These are phyloP conservation scores for Chinchilla lanigera DNA, from an alignment of 2,113 vertebrate genomes.

Conservation along the genomic window DNA sequence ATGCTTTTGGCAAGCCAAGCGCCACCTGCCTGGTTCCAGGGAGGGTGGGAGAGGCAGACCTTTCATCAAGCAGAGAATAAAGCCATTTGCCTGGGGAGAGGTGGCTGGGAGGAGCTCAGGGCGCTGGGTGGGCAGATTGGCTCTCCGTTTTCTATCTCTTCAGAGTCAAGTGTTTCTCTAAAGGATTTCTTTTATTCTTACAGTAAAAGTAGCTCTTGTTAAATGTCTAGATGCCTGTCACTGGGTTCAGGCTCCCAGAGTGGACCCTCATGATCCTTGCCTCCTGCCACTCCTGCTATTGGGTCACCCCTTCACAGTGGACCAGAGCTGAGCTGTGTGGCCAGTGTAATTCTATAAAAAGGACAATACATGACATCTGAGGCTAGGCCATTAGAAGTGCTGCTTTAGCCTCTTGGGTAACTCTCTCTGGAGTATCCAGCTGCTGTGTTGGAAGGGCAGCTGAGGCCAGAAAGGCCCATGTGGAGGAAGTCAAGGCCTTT, in stretches of 20 bases:
- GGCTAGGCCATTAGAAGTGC: not conserved
- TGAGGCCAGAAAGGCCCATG: not conserved
- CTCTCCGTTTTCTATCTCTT: not conserved
- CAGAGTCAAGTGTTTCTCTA: not conserved
- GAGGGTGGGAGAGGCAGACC: not conserved
- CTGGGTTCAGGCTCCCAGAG: not conserved
- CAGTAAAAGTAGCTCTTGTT: not conserved
- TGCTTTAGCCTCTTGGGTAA: not conserved
- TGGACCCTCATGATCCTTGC: not conserved
- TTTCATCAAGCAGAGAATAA: slow-evolving; percentile 48
- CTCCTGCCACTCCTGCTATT: not conserved
- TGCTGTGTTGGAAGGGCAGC: not conserved
- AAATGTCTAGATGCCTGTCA: not conserved
- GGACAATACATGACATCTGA: not conserved
- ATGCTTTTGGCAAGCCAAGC: slow-evolving; percentile 29
- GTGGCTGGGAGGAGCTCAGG: not conserved
- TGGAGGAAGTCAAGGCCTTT: not conserved
- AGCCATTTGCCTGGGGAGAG: not conserved
- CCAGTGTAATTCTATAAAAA: not conserved
- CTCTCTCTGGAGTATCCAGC: not conserved
- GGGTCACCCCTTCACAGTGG: not conserved
- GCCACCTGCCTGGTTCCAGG: slow-evolving; percentile 58
- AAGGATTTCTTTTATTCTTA: not conserved
- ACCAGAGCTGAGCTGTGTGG: not conserved
- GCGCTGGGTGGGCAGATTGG: not conserved